Conservation (phyloP, 2,888 invertebrate genomes). For the Schizotus pectinicornis region DNA sequence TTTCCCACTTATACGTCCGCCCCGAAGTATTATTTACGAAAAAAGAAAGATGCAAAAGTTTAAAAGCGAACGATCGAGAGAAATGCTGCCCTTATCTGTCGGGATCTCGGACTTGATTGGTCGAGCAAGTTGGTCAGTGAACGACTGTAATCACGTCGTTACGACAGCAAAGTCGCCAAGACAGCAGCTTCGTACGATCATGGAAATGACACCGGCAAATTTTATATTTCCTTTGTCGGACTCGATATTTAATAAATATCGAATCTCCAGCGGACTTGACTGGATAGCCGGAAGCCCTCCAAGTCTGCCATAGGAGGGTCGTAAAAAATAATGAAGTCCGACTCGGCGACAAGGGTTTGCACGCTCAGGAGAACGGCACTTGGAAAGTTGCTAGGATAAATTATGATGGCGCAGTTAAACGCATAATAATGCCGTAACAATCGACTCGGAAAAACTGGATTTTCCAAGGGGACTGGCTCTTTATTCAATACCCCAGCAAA, state of each 20-base stretch:
- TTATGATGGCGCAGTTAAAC: too few species aligned
- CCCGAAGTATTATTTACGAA: constrained; percentile 17
- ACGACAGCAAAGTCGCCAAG: constrained; percentile 19
- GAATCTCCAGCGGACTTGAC: neutral
- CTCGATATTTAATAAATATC: constrained; percentile 25
- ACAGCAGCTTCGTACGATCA: constrained; percentile 24
- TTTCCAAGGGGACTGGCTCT: too few species aligned
- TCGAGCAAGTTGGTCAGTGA: constrained; percentile 10
- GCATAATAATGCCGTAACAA: too few species aligned
- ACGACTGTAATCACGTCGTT: constrained; percentile 26
- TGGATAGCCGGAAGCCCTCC: too few species aligned
- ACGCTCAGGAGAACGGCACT: too few species aligned
- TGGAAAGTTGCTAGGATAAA: too few species aligned
- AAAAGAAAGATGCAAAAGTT: constrained; percentile 11
- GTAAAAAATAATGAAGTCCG: too few species aligned
- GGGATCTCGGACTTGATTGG: constrained; percentile 17
- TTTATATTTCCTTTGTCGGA: constrained; percentile 22
- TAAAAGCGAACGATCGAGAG: constrained; percentile 11
- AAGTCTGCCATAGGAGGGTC: too few species aligned
- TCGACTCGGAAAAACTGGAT: too few species aligned
- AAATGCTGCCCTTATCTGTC: constrained; percentile 14
- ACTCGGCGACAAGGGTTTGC: too few species aligned
- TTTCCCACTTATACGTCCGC: neutral
- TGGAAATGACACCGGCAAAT: constrained; percentile 26
- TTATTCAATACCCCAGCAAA: too few species aligned